A percentile compares a stretch with the other conserved stretches of the same genome.
Conservation (phyloP, 1,140 invertebrate genomes). For the Heliconius himera region DNA sequence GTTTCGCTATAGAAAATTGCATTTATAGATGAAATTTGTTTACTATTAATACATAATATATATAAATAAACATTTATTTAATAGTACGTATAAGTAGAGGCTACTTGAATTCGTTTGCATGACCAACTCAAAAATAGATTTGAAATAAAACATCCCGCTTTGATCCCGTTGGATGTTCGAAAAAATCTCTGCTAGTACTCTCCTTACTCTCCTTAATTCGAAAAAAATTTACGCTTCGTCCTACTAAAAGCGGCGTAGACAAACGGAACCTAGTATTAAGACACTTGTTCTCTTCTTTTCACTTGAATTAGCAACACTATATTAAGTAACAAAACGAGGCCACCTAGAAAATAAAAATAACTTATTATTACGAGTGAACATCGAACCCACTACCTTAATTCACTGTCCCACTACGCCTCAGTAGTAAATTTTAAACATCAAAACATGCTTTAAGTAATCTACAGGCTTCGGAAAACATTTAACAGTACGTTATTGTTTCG, state of each 20-base stretch:
- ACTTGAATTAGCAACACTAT: no score
- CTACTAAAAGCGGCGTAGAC: no score
- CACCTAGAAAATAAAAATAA: background rate
- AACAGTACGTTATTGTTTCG: slow-evolving; percentile 4
- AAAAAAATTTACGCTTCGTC: no score
- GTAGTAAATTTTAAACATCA: background rate
- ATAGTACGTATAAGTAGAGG: no score
- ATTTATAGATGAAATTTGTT: background rate
- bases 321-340: background rate
- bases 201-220: no score
- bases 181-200: no score
- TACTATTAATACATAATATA: background rate
- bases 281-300: no score
- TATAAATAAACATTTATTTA: background rate
- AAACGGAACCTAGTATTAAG: no score
- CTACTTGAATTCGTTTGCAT: no score
- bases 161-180: no score
- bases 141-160: no score
- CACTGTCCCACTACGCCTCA: background rate
- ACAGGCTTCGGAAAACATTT: slow-evolving; percentile 3
- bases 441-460: background rate
- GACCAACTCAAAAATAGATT: no score
- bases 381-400: background rate
- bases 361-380: background rate
- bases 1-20: slow-evolving; percentile 18